These are phyloP conservation scores for Drosophila subsilvestris DNA, from an alignment of 2,888 invertebrate species.

Conservation along the genomic window DNA sequence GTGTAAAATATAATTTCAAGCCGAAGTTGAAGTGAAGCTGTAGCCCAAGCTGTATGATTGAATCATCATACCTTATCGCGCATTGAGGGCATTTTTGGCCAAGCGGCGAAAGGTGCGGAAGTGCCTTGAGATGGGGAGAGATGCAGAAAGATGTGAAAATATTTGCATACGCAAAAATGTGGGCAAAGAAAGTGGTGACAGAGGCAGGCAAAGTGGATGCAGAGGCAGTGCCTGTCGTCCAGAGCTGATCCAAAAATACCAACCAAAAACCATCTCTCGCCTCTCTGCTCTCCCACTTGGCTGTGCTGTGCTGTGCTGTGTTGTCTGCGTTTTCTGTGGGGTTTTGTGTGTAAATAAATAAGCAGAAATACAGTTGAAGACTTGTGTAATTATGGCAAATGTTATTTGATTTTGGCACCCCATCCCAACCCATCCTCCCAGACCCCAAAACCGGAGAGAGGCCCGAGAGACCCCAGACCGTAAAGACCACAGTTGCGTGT, in stretches of 20 bases:
- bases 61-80: too few relatives aligned
- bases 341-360: constrained; percentile 41
- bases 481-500: constrained; percentile 33
- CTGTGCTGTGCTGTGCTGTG: too few relatives aligned
- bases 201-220: not conserved
- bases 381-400: constrained; percentile 56
- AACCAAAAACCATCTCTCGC: too few relatives aligned
- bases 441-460: not conserved
- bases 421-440: not conserved
- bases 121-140: constrained; percentile 27
- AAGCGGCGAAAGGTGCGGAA: constrained; percentile 48
- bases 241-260: constrained; percentile 18
- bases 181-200: constrained; percentile 32
- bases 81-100: constrained; percentile 2
- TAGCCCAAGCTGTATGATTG: too few relatives aligned
- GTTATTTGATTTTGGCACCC: constrained; percentile 51
- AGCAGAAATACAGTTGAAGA: constrained; percentile 50
- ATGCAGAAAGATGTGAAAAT: constrained; percentile 39
- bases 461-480: constrained; percentile 1
- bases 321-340: constrained; percentile 15
- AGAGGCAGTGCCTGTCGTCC: not conserved
- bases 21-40: too few relatives aligned
- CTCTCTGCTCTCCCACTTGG: not conserved
- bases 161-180: constrained; percentile 52
- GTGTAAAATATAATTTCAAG: too few relatives aligned